Percentiles rank a stretch among this genome's conserved stretches.
Conservation (phyloP, 2,113 vertebrate genomes). For the Menidia beryllina region DNA sequence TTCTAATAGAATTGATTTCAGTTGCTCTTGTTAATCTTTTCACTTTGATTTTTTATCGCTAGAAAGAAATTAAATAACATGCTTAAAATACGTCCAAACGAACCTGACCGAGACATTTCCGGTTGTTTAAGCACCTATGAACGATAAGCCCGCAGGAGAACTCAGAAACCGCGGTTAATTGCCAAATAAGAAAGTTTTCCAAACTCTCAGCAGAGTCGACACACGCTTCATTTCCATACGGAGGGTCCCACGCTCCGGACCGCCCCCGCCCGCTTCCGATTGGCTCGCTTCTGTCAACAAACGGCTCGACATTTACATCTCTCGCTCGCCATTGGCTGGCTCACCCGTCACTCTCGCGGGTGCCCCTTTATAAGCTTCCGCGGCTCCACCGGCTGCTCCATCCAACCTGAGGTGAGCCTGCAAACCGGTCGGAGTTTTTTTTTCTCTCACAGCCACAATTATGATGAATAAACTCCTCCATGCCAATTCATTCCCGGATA, state of each 20-base stretch:
- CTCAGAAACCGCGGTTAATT: conserved; percentile 26
- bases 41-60: background rate
- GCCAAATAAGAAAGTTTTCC: conserved; percentile 58
- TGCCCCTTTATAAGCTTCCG: conserved; percentile 68
- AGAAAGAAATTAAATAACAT: background rate
- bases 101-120: background rate
- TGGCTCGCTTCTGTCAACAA: conserved; percentile 67
- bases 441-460: conserved; percentile 4
- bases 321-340: conserved; percentile 50
- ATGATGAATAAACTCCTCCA: conserved; percentile 39
- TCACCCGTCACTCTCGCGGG: conserved; percentile 40
- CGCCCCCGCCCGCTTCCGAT: conserved; percentile 65
- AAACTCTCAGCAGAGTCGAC: conserved; percentile 47
- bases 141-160: background rate
- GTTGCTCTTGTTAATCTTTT: background rate
- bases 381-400: conserved; percentile 9
- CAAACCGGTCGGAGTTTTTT: conserved; percentile 27
- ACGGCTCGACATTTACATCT: conserved; percentile 32
- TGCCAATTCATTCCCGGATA: conserved; percentile 44
- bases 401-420: conserved; percentile 61
- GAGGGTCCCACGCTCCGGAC: conserved; percentile 47
- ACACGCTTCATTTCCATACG: conserved; percentile 28
- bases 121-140: background rate
- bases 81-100: background rate
- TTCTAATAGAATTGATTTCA: no score